Percentiles rank a stretch among this genome's conserved stretches.
These are phyloP conservation scores for Eira barbara DNA, from an alignment of 2,113 vertebrate species.

Conservation along the genomic window DNA sequence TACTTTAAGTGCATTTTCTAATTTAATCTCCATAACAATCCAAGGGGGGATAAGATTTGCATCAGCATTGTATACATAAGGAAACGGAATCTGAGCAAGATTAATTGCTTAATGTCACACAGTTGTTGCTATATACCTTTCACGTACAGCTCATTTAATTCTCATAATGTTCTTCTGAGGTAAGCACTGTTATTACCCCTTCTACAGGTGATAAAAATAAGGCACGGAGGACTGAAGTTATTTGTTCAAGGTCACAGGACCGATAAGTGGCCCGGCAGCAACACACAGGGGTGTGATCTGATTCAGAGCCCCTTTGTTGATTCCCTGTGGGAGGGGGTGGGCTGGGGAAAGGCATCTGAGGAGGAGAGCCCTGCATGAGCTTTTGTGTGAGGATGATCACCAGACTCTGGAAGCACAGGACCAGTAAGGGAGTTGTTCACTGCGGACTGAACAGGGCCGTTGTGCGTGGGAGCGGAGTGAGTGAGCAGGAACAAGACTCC, in stretches of 20 bases:
- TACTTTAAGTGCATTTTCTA: not conserved
- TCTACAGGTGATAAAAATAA: slow-evolving; percentile 1
- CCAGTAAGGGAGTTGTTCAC: not conserved
- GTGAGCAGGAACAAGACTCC: not conserved
- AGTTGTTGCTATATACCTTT: not conserved
- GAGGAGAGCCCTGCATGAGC: not conserved
- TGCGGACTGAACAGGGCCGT: not conserved
- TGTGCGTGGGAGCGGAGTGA: not conserved
- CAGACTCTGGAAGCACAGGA: not conserved
- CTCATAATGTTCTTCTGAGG: not conserved
- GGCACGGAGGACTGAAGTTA: not conserved
- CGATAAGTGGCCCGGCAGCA: not conserved
- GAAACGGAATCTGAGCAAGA: not conserved
- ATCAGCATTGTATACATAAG: not conserved
- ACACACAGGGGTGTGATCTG: not conserved
- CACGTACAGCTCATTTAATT: not conserved
- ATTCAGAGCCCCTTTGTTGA: not conserved
- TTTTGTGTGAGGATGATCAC: too few species aligned
- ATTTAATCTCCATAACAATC: slow-evolving; percentile 8
- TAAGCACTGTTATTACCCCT: not conserved
- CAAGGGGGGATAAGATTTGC: not conserved
- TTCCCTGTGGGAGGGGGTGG: not conserved
- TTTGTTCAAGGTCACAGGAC: not conserved
- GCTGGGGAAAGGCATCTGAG: not conserved
- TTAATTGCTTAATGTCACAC: not conserved